Base-by-base conservation (phyloP, 2,888 invertebrate genomes). In the Megamerina dolium region DNA sequence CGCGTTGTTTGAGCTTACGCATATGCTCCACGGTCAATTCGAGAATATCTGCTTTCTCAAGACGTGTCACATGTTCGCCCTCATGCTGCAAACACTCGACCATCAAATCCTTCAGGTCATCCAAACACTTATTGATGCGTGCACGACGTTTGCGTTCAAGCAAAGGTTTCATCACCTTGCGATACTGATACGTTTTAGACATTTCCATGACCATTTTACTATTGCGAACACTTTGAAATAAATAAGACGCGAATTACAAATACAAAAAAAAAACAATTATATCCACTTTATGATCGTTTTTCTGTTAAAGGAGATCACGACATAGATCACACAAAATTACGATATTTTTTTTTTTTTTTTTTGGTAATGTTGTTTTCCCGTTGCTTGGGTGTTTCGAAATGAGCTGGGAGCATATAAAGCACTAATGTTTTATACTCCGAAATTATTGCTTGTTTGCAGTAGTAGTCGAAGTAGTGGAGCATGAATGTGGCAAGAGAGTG, bases 81-180 rank as follows among this genome's bases (percentile, higher is more conserved):
- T 89, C 89, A 50, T 86, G 83, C 60, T 87, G 69, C 46, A 69
- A 50, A 38, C 70, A 70, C 49, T 70, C 70, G 29, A 90, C 89
- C 87, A 91, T 88, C 64, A 91, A 73, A 72, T 90, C 90, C 74
- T 90, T 90, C 52, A 91, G 79, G 67, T 90, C 89, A 70, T 90
- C 90, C 63, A 91, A 76, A 72, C 90, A 90, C 59, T 87, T 84
- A 73, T 91, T 91, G 76, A 91, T 91, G 67, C 90, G 79, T 51
- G 90, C 90, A 55, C 90, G 79, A 45, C 90, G 79, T 68, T 90
- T 89, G 61, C 90, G 80, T 74, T 91, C 90, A 53, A 91, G 75
- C 85, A 90, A 84, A 63, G 90, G 90, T 72, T 91, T 90, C 89
- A 89, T 90, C 68, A 91, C 89, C 82, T 89, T 91, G 74, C 91